These are phyloP conservation scores for Hartigia nigra DNA, from an alignment of 2,888 invertebrate species.

Conservation along the genomic window DNA sequence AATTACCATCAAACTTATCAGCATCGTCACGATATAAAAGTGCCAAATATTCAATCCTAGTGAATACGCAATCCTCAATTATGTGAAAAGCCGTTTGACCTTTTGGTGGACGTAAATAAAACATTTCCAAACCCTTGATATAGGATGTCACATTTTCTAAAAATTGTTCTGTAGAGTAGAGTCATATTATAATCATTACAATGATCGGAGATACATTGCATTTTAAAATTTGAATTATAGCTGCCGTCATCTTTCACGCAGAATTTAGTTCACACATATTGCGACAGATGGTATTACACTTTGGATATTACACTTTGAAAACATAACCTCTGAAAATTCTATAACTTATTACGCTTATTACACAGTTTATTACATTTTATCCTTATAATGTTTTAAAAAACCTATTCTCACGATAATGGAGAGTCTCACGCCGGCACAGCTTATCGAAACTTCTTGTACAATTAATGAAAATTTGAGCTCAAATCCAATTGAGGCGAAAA, in stretches of 20 bases:
- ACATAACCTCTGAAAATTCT: background rate
- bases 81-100: slow-evolving; percentile 69
- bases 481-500: slow-evolving; percentile 28
- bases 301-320: background rate
- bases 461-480: slow-evolving; percentile 37
- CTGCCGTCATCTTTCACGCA: background rate
- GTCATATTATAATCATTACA: background rate
- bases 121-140: slow-evolving; percentile 59
- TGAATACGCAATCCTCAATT: slow-evolving; percentile 68
- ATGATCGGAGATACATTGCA: background rate
- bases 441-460: slow-evolving; percentile 34
- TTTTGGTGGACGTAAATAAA: slow-evolving; percentile 71
- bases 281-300: background rate
- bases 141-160: background rate
- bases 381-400: slow-evolving; percentile 25
- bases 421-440: slow-evolving; percentile 28
- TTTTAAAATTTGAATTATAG: background rate
- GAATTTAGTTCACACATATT: background rate
- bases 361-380: background rate
- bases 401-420: slow-evolving; percentile 61
- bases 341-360: background rate
- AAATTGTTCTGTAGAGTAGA: background rate
- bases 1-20: slow-evolving; percentile 62
- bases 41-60: slow-evolving; percentile 69
- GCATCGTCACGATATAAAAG: slow-evolving; percentile 57